A percentile compares a stretch with the other conserved stretches of the same genome.
phyloP scores from a whole-genome alignment of 1,140 invertebrate genomes.

The Carcinoscorpius rotundicauda region DNA sequence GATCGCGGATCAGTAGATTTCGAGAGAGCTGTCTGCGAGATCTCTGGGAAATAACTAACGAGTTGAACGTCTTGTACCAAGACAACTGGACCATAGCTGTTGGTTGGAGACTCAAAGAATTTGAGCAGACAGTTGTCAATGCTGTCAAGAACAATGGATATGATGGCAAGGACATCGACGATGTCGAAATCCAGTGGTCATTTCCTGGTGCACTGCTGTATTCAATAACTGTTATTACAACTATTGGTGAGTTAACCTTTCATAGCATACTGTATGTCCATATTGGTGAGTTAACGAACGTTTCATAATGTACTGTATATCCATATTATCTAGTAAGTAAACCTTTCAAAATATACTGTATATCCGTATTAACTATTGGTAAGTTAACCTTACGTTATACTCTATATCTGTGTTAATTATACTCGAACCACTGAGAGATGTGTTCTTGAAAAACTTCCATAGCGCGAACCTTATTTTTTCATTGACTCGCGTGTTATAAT shows the following conservation, averaged over 20 bases:
- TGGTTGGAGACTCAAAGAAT: slow-evolving; percentile 55
- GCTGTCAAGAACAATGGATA: slow-evolving; percentile 60
- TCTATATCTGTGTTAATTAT: too few relatives aligned
- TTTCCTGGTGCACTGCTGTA: slow-evolving; percentile 66
- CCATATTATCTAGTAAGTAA: too few relatives aligned
- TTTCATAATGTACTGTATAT: too few relatives aligned
- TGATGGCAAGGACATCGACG: slow-evolving; percentile 51
- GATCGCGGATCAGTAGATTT: slow-evolving; percentile 20
- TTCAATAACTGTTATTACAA: slow-evolving; percentile 69
- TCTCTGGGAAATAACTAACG: slow-evolving; percentile 58
- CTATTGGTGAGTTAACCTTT: slow-evolving; percentile 48
- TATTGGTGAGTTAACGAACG: too few relatives aligned
- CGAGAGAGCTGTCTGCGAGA: slow-evolving; percentile 26
- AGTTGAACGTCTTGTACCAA: slow-evolving; percentile 60
- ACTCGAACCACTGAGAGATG: too few relatives aligned
- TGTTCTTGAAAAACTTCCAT: too few relatives aligned
- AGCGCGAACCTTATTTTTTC: too few relatives aligned
- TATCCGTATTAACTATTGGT: too few relatives aligned
- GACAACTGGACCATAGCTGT: slow-evolving; percentile 57
- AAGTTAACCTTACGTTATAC: too few relatives aligned
- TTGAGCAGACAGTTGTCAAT: slow-evolving; percentile 60
- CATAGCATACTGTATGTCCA: too few relatives aligned
- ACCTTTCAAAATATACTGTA: too few relatives aligned
- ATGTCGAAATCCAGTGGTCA: slow-evolving; percentile 55
- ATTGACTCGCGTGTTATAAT: too few relatives aligned